Evolutionary conservation across 2,113 vertebrate species (phyloP).

Genomic region (Hymenochirus boettgeri): DNA sequence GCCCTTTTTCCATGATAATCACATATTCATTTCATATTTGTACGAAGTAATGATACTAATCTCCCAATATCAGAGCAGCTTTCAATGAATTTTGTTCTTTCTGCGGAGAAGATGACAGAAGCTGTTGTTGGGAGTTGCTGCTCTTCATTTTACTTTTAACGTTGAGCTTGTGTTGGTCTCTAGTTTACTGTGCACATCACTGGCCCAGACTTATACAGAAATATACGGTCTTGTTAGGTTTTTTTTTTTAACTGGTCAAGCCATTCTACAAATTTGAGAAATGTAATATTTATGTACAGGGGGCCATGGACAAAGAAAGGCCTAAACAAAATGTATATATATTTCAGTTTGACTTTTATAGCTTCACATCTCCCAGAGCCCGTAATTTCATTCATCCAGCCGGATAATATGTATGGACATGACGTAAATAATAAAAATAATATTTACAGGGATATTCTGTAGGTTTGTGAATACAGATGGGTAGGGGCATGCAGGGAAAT

Average conservation of each 20-base stretch:
- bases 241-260: background rate
- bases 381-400: too few species aligned
- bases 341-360: too few species aligned
- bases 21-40: background rate
- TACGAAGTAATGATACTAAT: background rate
- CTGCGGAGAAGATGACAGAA: constrained; percentile 2
- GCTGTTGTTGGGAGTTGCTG: background rate
- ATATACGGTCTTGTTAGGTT: constrained; percentile 1
- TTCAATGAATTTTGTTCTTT: constrained; percentile 9
- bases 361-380: too few species aligned
- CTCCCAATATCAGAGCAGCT: background rate
- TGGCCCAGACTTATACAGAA: background rate
- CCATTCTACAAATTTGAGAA: too few species aligned
- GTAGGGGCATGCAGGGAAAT: too few species aligned
- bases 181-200: constrained; percentile 20
- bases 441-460: too few species aligned
- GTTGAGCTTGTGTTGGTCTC: constrained; percentile 1
- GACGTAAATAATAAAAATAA: too few species aligned
- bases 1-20: background rate
- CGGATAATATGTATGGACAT: too few species aligned
- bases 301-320: too few species aligned
- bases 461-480: too few species aligned
- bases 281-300: constrained; percentile 38
- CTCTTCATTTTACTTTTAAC: constrained; percentile 39
- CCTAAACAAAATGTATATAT: too few species aligned